Conservation (phyloP, 2,888 invertebrate genomes). For the Amphipyra berbera region DNA sequence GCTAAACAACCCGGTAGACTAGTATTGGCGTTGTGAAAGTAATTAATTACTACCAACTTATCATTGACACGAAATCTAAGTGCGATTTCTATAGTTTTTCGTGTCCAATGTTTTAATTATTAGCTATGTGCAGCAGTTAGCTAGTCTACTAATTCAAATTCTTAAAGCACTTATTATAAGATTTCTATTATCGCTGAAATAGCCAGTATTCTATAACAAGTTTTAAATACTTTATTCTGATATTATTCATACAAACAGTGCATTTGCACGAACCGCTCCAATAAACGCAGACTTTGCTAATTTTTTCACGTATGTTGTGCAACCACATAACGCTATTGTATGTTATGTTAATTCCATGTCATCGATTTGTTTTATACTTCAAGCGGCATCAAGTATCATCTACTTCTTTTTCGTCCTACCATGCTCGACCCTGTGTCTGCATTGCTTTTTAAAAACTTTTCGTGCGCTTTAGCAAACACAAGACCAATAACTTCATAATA, state of each 20-base stretch:
- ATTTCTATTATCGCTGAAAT: slow-evolving; percentile 9
- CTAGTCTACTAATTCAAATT: slow-evolving; percentile 1
- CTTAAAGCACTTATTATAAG: neutral
- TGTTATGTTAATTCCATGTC: slow-evolving; percentile 27
- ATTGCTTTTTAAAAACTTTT: no score
- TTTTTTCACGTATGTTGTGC: slow-evolving; percentile 54
- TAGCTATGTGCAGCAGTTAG: neutral
- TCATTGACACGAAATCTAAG: slow-evolving; percentile 49
- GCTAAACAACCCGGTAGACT: slow-evolving; percentile 43
- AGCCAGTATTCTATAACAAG: slow-evolving; percentile 32
- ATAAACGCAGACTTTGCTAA: slow-evolving; percentile 57
- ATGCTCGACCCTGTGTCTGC: no score
- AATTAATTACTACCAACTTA: slow-evolving; percentile 48
- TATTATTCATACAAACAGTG: slow-evolving; percentile 58
- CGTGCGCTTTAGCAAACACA: no score
- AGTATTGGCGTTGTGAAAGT: slow-evolving; percentile 47
- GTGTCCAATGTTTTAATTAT: slow-evolving; percentile 24
- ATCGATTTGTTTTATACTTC: slow-evolving; percentile 28
- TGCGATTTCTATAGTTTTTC: slow-evolving; percentile 41
- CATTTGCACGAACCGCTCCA: slow-evolving; percentile 61
- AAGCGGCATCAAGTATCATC: neutral
- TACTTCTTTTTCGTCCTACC: no score
- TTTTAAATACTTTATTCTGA: slow-evolving; percentile 35
- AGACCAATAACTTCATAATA: no score
- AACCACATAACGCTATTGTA: slow-evolving; percentile 39